Evolutionary conservation across 2,888 invertebrate species (phyloP), one percentile per base, ranked within the genome.

Genomic region (Pyralis farinalis): DNA sequence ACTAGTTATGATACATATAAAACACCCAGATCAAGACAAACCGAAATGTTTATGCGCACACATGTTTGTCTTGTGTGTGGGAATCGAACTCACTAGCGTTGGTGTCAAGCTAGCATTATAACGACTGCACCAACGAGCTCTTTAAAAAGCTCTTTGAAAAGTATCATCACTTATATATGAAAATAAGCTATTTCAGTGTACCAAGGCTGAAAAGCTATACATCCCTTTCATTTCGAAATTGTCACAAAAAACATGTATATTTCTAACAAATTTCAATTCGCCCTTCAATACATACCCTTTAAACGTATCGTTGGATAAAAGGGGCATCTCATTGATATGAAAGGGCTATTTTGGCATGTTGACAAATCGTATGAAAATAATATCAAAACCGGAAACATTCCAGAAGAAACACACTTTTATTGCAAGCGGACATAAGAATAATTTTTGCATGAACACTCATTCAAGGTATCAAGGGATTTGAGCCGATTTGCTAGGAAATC

Each of bases 261-360:
- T 16, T 55, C 72, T 71, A 76, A 63, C 66, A 54, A 73, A 79
- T 80, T 80, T 81, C 75, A 80, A 16, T 68, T 65, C 60, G 53
- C 66, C 66, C 65, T 58, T 44, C 53, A 39, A 47, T 53, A 58
- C 64, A 53, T 64, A 58, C 68, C 65, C 68, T 55, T 12, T 12
- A 33, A 16, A 35, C 25, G 25, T 36, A 32, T 32, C 30, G 12
- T 35, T 21, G 12, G 20, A 31, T 42, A 42, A 69, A 82, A 77
- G 73, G 80, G 76, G 73, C 70, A 63, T 41, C 36, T 48, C 54
- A 64, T 61, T 68, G 67, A 71, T 80, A 83, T 85, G 84, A 86
- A 84, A 85, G 85, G 85, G 82, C 80, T 84, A 82, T 76, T 80
- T 79, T 76, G 81, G 71, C 77, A 81, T 77, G 78, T 83, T 82